These are phyloP conservation scores for Neosalanx taihuensis DNA, from an alignment of 2,797 vertebrate species.

Conservation along the genomic window DNA sequence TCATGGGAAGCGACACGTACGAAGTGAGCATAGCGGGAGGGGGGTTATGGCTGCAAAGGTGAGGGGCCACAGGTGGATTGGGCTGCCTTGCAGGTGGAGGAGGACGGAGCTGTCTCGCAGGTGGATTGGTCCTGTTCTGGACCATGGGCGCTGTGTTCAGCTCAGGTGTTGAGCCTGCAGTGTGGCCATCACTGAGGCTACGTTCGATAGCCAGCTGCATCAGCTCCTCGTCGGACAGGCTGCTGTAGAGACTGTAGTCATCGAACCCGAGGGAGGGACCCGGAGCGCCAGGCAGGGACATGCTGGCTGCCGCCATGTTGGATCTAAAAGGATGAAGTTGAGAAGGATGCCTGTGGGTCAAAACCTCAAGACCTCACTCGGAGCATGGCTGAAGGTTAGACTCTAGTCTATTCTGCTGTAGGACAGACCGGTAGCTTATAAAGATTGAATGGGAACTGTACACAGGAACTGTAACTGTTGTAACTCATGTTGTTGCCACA, in stretches of 20 bases:
- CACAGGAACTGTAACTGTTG: too few species aligned
- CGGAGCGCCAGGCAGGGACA: constrained; percentile 39
- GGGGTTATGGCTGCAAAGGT: background rate
- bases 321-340: constrained; percentile 4
- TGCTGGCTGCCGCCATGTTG: constrained; percentile 52
- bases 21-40: constrained; percentile 18
- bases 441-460: too few species aligned
- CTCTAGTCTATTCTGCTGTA: too few species aligned
- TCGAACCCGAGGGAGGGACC: constrained; percentile 64
- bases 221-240: constrained; percentile 78
- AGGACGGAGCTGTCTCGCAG: constrained; percentile 16
- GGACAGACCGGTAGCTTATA: too few species aligned
- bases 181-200: constrained; percentile 64
- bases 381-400: background rate
- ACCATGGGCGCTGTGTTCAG: constrained; percentile 29
- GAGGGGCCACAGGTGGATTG: constrained; percentile 9
- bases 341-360: background rate
- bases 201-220: constrained; percentile 81
- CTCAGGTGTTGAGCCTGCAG: background rate
- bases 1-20: background rate
- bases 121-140: constrained; percentile 43
- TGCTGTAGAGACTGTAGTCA: constrained; percentile 79
- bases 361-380: background rate
- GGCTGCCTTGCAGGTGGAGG: constrained; percentile 36
- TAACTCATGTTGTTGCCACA: background rate